Evolutionary conservation across 2,113 vertebrate species (phyloP).

Genomic region (Baryphthengus martii): DNA sequence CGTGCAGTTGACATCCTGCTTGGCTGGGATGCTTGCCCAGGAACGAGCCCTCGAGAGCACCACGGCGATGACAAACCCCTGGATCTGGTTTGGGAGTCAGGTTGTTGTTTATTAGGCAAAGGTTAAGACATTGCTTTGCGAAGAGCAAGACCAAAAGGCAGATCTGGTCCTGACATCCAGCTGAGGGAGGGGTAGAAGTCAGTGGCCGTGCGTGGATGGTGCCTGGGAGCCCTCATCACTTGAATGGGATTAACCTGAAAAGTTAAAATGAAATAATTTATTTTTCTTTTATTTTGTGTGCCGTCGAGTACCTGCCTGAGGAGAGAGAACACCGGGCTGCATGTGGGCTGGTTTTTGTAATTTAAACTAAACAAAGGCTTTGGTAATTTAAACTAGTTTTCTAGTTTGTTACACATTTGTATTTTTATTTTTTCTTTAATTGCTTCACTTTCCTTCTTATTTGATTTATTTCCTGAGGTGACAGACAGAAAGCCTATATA

Average conservation of each 20-base stretch:
- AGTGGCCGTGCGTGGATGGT: not conserved
- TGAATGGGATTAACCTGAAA: not conserved
- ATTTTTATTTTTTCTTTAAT: not conserved
- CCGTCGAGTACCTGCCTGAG: not conserved
- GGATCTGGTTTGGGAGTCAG: accelerated
- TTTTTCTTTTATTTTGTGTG: too few relatives aligned
- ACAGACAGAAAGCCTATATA: accelerated
- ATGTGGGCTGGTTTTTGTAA: not conserved
- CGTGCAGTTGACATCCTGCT: not conserved
- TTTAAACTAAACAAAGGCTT: not conserved
- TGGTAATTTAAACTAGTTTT: not conserved
- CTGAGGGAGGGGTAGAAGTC: not conserved
- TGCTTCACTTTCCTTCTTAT: not conserved
- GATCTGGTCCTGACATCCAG: not conserved
- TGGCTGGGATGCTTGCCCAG: not conserved
- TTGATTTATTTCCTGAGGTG: not conserved
- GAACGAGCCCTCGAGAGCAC: not conserved
- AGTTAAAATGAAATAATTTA: too few relatives aligned
- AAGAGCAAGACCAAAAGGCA: not conserved
- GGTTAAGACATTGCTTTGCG: not conserved
- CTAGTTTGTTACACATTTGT: not conserved
- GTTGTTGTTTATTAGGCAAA: not conserved
- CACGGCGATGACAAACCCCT: accelerated
- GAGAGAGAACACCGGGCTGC: not conserved
- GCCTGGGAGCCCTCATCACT: accelerated